phyloP scores from a whole-genome alignment of 2,888 invertebrate species.

The Lycocerus yunnanus region DNA sequence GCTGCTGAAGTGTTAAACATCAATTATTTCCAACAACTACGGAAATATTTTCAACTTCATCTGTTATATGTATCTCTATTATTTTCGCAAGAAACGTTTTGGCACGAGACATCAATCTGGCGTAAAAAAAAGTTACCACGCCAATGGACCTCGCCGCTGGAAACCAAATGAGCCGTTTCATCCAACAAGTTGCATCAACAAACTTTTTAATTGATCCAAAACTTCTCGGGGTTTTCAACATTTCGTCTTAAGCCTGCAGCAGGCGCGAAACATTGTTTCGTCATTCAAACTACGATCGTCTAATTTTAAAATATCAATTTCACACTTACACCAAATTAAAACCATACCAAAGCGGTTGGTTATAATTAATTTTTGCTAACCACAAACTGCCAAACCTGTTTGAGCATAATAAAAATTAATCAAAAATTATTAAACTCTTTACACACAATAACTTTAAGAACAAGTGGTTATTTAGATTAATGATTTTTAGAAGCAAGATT shows the following conservation, averaged over 20 bases:
- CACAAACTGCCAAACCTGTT: neutral
- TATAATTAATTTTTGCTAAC: slow-evolving; percentile 1
- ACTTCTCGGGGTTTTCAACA: neutral
- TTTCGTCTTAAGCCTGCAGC: neutral
- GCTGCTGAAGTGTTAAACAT: neutral
- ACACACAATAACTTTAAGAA: neutral
- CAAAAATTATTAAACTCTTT: neutral
- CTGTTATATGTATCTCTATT: neutral
- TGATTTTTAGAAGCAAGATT: neutral
- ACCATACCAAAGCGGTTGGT: neutral
- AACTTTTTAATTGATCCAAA: neutral
- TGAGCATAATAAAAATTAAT: neutral
- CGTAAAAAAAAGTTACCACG: neutral
- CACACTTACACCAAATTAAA: neutral
- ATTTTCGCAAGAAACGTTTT: neutral
- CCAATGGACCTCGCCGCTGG: neutral
- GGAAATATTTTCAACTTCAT: neutral
- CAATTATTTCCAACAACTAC: neutral
- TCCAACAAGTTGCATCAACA: neutral
- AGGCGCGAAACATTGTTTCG: neutral
- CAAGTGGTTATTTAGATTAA: neutral
- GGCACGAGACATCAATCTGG: neutral
- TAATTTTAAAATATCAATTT: neutral
- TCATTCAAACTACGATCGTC: neutral
- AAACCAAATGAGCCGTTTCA: neutral